phyloP scores from a whole-genome alignment of 2,888 invertebrate genomes.

The Heteromurus nitidus region DNA sequence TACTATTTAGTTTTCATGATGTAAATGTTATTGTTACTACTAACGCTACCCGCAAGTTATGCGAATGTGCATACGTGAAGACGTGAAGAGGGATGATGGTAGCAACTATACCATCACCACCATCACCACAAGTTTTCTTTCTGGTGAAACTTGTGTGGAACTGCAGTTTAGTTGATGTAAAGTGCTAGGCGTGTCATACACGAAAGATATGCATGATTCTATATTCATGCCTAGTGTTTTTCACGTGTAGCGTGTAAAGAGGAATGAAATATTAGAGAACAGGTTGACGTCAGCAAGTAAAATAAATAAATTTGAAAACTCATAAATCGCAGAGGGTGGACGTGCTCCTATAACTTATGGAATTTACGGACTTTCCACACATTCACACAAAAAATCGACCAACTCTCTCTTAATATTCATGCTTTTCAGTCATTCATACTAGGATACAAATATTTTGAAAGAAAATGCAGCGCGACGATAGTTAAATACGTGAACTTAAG shows the following conservation, averaged over 20 bases:
- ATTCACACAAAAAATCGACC: conserved; percentile 47
- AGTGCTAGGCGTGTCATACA: not conserved
- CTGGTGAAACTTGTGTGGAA: conserved; percentile 18
- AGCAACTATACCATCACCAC: too few species aligned
- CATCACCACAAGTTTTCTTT: conserved; percentile 1
- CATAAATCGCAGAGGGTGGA: conserved; percentile 69
- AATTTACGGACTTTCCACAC: conserved; percentile 66
- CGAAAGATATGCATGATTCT: not conserved
- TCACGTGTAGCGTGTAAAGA: conserved; percentile 41
- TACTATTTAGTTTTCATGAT: not conserved
- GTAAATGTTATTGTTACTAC: not conserved
- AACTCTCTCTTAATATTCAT: conserved; percentile 19
- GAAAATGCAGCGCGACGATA: not conserved
- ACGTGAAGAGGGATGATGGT: conserved; percentile 21
- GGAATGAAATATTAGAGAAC: conserved; percentile 62
- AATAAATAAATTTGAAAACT: conserved; percentile 70
- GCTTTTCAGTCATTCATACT: conserved; percentile 26
- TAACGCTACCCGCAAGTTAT: not conserved
- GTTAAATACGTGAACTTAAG: not conserved
- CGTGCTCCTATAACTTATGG: conserved; percentile 67
- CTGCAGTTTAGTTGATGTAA: not conserved
- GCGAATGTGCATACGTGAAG: conserved; percentile 1
- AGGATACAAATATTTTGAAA: conserved; percentile 48
- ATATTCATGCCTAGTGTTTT: not conserved
- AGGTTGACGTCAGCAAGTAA: conserved; percentile 67